Percentiles rank a stretch among this genome's conserved stretches.
Evolutionary conservation across 2,888 invertebrate species (phyloP).

Genomic region (Ephialtes manifestator): DNA sequence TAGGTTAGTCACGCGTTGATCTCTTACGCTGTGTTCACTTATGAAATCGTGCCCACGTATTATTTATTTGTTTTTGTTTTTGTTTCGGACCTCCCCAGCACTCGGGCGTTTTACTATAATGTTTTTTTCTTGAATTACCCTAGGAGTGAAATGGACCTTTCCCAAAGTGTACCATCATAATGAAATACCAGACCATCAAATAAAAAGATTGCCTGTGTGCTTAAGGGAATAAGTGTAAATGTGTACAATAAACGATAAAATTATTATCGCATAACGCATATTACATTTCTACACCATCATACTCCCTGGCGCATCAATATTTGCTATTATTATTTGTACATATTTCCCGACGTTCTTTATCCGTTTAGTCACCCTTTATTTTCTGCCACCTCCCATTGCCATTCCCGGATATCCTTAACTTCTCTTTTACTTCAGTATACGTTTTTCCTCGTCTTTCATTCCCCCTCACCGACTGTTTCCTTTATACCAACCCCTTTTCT

Average conservation of each 20-base stretch:
- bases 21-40: background rate
- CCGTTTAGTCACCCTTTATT: constrained; percentile 5
- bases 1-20: constrained; percentile 33
- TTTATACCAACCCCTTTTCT: constrained; percentile 17
- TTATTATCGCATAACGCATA: background rate
- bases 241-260: constrained; percentile 3
- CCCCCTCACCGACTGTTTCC: constrained; percentile 20
- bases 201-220: background rate
- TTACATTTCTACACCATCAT: background rate
- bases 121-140: background rate
- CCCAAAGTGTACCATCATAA: background rate
- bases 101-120: background rate
- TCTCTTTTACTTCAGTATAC: constrained; percentile 1
- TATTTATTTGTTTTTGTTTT: background rate
- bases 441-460: background rate
- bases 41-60: background rate
- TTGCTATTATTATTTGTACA: background rate
- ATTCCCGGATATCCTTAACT: constrained; percentile 11
- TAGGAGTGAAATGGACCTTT: background rate
- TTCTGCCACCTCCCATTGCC: background rate
- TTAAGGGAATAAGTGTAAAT: background rate
- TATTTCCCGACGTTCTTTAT: constrained; percentile 17
- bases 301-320: background rate
- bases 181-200: background rate
- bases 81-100: background rate